Evolutionary conservation across 2,113 vertebrate genomes (phyloP), one percentile per base, ranked within the genome.

Genomic region (Malaclemys terrapin): DNA sequence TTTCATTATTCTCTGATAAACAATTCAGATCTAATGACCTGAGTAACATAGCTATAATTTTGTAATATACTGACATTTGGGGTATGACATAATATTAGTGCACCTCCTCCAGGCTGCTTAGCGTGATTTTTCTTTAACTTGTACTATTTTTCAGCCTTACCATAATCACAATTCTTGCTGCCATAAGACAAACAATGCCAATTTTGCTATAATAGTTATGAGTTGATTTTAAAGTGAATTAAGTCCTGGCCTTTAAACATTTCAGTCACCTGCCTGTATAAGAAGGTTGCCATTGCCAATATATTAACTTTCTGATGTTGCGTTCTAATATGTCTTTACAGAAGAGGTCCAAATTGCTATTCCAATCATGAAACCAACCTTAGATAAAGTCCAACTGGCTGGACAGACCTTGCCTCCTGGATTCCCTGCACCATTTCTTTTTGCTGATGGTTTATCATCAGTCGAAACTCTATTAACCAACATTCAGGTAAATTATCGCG

Each of bases 381-480:
- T 99, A 97, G 98, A 99, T 96, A 99, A 99, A 97, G 98, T 99
- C 91, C 98, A 99, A 72, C 96, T 99, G 97, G 96, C 98, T 93
- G 98, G 98, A 87, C 99, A 99, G 84, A 96, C 98, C 83, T 98
- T 99, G 89, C 98, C 99, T 47, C 98, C 99, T 20, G 99, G 99
- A 85, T 99, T 99, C 93, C 99, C 99, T 1, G 99, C 99, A 45
- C 98, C 99, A 1, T 99, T 99, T 96, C 98, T 99, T 93, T 99
- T 99, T 97, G 99, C 99, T 56, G 99, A 99, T 93, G 99, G 99
- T 57, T 96, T 99, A 87, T 99, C 99, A 53, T 99, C 99, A 5
- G 99, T 99, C 98, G 99, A 99, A 98, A 99, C 99, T 47, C 98
- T 99, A 91, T 98, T 99, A 98, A 99, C 99, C 97, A 99, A 99